These are phyloP conservation scores for Procambarus clarkii DNA, from an alignment of 1,140 invertebrate genomes.

Conservation along the genomic window DNA sequence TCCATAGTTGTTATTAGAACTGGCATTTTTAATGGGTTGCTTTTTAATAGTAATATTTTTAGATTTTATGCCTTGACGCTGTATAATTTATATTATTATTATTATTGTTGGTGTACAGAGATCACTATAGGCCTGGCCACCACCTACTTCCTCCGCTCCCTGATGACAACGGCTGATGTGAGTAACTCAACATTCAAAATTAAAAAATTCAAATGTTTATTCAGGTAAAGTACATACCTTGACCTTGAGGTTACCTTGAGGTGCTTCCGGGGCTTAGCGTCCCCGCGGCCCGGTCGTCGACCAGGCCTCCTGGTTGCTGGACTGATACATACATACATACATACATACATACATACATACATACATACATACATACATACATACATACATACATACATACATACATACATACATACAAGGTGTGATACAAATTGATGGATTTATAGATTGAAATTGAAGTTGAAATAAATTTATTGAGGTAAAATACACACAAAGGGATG, in stretches of 20 bases:
- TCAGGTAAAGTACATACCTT: neutral
- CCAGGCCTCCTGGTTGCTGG: too few relatives aligned
- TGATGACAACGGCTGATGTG: neutral
- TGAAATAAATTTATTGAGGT: too few relatives aligned
- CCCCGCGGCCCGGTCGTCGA: neutral
- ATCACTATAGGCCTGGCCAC: slow-evolving; percentile 35
- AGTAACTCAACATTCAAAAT: neutral
- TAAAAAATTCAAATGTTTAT: neutral
- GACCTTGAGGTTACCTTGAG: neutral
- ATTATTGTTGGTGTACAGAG: slow-evolving; percentile 7
- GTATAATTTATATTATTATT: neutral
- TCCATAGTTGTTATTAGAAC: neutral
- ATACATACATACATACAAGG: too few relatives aligned
- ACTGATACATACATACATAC: neutral
- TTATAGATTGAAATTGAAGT: too few relatives aligned
- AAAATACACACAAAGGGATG: too few relatives aligned
- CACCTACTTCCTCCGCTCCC: neutral
- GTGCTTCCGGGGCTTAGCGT: neutral
- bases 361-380: too few relatives aligned
- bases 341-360: too few relatives aligned
- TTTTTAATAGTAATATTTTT: neutral
- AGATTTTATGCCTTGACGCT: too few relatives aligned
- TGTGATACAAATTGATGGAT: too few relatives aligned
- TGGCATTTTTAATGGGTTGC: neutral
- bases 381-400: too few relatives aligned